Evolutionary conservation across 2,888 invertebrate species (phyloP).

Genomic region (Mamestra brassicae): DNA sequence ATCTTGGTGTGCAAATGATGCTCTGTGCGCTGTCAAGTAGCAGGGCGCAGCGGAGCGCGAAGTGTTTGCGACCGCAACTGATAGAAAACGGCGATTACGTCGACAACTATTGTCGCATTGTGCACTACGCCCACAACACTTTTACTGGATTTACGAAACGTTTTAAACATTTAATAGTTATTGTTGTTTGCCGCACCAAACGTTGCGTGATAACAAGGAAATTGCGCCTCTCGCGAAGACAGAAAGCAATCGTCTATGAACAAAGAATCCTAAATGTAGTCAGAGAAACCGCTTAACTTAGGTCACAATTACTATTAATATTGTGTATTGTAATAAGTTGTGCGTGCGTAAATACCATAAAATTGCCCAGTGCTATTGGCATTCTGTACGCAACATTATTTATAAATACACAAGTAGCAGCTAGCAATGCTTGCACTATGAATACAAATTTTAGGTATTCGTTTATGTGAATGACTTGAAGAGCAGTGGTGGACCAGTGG

Average conservation of each 20-base stretch:
- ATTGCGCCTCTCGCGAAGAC: constrained; percentile 71
- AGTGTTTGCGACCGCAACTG: constrained; percentile 88
- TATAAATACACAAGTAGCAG: constrained; percentile 53
- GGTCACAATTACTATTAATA: constrained; percentile 34
- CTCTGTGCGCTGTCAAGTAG: constrained; percentile 70
- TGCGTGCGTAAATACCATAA: constrained; percentile 49
- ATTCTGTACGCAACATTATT: constrained; percentile 53
- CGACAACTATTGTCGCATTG: constrained; percentile 86
- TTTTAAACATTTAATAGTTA: constrained; percentile 79
- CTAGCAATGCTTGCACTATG: constrained; percentile 43
- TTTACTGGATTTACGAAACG: constrained; percentile 89
- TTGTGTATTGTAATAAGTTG: constrained; percentile 26
- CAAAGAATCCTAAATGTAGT: constrained; percentile 34
- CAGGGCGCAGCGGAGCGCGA: constrained; percentile 82
- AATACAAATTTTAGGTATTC: constrained; percentile 48
- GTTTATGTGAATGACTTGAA: constrained; percentile 38
- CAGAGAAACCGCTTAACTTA: constrained; percentile 21
- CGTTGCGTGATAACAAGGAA: constrained; percentile 84
- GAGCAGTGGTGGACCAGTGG: background rate
- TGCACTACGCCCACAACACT: constrained; percentile 85
- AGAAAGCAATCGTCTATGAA: constrained; percentile 68
- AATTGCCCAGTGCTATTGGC: constrained; percentile 36
- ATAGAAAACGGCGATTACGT: constrained; percentile 90
- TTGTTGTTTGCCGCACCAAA: constrained; percentile 75
- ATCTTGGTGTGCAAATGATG: constrained; percentile 71